Percentiles rank a stretch among this genome's conserved stretches.
phyloP scores from a whole-genome alignment of 2,888 invertebrate genomes.

The Drosophila anomelani region DNA sequence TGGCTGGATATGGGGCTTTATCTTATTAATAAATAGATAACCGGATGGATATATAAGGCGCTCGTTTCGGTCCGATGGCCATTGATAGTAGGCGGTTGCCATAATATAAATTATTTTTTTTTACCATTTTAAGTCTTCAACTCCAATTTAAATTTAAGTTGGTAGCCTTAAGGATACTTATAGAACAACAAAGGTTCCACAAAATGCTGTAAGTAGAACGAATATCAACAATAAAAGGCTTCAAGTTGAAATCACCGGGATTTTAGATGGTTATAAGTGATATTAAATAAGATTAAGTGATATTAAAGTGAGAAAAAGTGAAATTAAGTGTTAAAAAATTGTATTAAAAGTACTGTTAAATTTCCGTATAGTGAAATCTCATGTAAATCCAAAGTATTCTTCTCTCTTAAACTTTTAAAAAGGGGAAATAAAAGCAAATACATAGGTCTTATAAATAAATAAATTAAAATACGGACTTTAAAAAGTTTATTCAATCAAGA shows the following conservation, averaged over 20 bases:
- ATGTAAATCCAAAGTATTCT: background rate
- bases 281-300: background rate
- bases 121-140: background rate
- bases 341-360: background rate
- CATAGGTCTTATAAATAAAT: too few relatives aligned
- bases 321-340: background rate
- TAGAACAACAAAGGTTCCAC: background rate
- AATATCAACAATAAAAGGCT: background rate
- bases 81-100: slow-evolving; percentile 6
- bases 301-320: background rate
- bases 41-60: slow-evolving; percentile 36
- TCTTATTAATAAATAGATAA: slow-evolving; percentile 30
- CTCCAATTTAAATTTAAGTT: slow-evolving; percentile 28
- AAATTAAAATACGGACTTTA: background rate
- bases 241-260: background rate
- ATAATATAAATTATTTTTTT: background rate
- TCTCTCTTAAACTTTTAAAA: background rate
- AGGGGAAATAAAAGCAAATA: too few relatives aligned
- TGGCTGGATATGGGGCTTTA: slow-evolving; percentile 26
- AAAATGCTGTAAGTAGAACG: slow-evolving; percentile 63
- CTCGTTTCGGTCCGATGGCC: slow-evolving; percentile 8
- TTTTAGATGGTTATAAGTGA: background rate
- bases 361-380: too few relatives aligned
- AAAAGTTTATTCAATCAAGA: background rate
- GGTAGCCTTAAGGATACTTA: slow-evolving; percentile 40